A percentile compares a stretch with the other conserved stretches of the same genome.
Evolutionary conservation across 2,888 invertebrate species (phyloP).

Genomic region (Podotricha telesiphe): DNA sequence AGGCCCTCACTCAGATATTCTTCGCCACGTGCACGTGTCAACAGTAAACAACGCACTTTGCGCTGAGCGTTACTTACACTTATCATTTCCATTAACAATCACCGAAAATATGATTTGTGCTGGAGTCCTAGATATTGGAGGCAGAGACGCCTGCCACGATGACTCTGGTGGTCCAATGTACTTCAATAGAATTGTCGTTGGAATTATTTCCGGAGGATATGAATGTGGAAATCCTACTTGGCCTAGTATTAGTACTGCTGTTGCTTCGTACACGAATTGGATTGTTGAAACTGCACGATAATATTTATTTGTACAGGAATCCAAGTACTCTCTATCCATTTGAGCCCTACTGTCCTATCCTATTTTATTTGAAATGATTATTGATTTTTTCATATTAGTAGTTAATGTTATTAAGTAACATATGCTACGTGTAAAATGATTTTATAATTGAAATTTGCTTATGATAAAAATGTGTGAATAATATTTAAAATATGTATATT

Average conservation of each 20-base stretch:
- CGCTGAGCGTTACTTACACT: constrained; percentile 55
- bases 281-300: constrained; percentile 24
- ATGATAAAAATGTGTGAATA: too few relatives aligned
- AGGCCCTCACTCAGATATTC: constrained; percentile 49
- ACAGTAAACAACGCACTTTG: constrained; percentile 62
- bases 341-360: too few relatives aligned
- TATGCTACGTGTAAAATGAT: too few relatives aligned
- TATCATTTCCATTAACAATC: constrained; percentile 51
- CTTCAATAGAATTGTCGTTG: constrained; percentile 58
- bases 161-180: constrained; percentile 61
- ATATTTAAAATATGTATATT: too few relatives aligned
- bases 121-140: constrained; percentile 59
- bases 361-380: too few relatives aligned
- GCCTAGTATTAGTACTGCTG: constrained; percentile 70
- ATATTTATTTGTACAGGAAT: too few relatives aligned
- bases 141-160: constrained; percentile 52
- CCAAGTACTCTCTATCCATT: too few relatives aligned
- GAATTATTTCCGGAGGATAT: constrained; percentile 69
- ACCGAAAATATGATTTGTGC: constrained; percentile 68
- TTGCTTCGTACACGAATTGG: constrained; percentile 50
- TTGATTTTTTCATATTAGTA: too few relatives aligned
- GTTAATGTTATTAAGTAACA: too few relatives aligned
- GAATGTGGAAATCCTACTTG: constrained; percentile 65
- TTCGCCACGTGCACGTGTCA: constrained; percentile 54
- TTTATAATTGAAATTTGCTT: too few relatives aligned